Evolutionary conservation across 2,797 vertebrate genomes (phyloP).

Genomic region (Tapirus indicus): DNA sequence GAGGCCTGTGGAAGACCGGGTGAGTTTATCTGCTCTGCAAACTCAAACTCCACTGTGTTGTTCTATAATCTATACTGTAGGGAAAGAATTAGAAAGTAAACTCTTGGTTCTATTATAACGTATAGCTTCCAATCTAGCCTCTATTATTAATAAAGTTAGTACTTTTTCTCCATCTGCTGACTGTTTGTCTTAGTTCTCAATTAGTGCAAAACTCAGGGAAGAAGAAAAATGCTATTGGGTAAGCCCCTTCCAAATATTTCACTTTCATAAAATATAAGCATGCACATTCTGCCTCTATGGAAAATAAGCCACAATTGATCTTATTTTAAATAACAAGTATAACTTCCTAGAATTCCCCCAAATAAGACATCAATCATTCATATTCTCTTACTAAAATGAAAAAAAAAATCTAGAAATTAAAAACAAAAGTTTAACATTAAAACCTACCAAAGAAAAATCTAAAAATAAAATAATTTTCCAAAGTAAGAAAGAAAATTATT

Average conservation of each 20-base stretch:
- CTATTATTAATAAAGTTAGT: background rate
- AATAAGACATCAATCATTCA: background rate
- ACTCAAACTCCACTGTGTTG: background rate
- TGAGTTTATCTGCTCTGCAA: background rate
- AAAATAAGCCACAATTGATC: slow-evolving; percentile 12
- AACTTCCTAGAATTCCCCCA: background rate
- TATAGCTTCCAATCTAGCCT: background rate
- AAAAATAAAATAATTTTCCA: background rate
- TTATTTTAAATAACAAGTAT: background rate
- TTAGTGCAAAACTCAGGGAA: background rate
- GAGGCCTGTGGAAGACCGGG: background rate
- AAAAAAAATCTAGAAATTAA: background rate
- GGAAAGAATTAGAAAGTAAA: background rate
- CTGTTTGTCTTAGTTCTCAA: background rate
- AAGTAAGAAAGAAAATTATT: background rate
- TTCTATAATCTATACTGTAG: background rate
- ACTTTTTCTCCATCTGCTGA: background rate
- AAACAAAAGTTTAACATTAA: background rate
- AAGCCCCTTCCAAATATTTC: background rate
- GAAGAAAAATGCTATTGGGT: background rate
- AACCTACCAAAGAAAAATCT: background rate
- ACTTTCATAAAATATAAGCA: background rate
- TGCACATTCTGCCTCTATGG: background rate
- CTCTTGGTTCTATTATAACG: background rate
- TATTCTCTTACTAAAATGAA: background rate